A percentile compares a stretch with the other conserved stretches of the same genome.
phyloP scores from a whole-genome alignment of 2,797 vertebrate species.

The Fringilla coelebs region DNA sequence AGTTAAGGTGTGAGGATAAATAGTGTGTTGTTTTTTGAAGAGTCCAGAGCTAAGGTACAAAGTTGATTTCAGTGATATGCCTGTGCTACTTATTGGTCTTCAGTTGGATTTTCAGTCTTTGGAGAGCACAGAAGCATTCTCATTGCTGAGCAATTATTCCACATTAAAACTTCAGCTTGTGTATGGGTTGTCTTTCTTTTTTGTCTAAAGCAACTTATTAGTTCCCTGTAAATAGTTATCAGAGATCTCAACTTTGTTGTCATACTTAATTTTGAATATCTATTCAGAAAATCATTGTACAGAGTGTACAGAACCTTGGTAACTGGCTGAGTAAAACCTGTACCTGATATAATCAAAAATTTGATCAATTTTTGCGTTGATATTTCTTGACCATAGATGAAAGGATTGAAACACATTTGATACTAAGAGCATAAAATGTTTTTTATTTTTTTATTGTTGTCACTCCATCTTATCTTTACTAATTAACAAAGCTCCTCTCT shows the following conservation, averaged over 20 bases:
- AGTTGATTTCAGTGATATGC: background rate
- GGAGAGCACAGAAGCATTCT: background rate
- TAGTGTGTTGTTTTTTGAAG: background rate
- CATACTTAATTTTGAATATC: background rate
- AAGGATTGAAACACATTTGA: background rate
- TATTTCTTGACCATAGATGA: background rate
- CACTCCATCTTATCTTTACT: background rate
- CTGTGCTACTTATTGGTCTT: rapidly evolving
- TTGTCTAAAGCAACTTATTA: background rate
- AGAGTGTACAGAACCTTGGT: background rate
- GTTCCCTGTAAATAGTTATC: background rate
- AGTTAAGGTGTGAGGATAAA: background rate
- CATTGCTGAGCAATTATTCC: background rate
- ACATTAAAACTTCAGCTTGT: background rate
- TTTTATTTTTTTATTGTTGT: background rate
- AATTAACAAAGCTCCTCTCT: background rate
- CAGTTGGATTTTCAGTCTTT: background rate
- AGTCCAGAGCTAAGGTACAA: background rate
- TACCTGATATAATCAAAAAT: background rate
- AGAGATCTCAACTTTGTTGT: background rate
- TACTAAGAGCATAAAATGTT: background rate
- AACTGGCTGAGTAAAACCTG: background rate
- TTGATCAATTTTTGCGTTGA: background rate
- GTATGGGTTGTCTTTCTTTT: background rate
- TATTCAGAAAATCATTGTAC: background rate